Base-by-base conservation (phyloP, 2,113 vertebrate species). In the Speoplatyrhinus poulsoni region DNA sequence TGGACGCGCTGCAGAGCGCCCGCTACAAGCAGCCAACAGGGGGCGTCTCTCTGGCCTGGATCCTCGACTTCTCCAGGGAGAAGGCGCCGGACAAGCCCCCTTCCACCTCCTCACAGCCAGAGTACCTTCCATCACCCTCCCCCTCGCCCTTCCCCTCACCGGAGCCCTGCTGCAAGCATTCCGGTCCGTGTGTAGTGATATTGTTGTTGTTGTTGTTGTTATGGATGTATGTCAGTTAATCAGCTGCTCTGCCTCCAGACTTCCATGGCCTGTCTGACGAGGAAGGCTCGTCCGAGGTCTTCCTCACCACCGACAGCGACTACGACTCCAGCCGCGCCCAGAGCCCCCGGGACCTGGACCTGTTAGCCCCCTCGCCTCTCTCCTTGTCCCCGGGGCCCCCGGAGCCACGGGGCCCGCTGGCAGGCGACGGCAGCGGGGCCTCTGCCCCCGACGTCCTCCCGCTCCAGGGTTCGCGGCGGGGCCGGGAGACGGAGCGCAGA, bases 271-370 rank as follows among this genome's bases (percentile, higher is more conserved):
- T 94, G 10, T 96, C 95, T 0, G 95, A 96, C 0, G 95, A 96
- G 67, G 95, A 97, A 65, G 94, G 93, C 58, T 95, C 95, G 3
- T 96, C 94, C 0, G 95, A 97, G 85, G 95, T 97, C 79, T 97
- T 97, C 89, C 92, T 96, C 85, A 93, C 95, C 65, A 94, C 95
- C 0, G 95, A 96, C 82, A 96, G 95, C 0, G 95, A 96, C 85
- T 95, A 95, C 0, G 95, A 95, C 84, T 95, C 95, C 57, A 96
- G 95, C 75, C 91, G 93, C 1, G 94, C 94, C 0, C 95, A 95
- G 79, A 97, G 94, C 79, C 95, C 95, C 0, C 92, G 93, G 12
- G 94, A 97, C 77, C 90, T 95, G 0, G 95, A 97, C 86, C 88
- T 97, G 53, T 65, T 96, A 13, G 93, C 85, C 63, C 81, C 93